Conservation (phyloP, 2,797 vertebrate genomes). For the Manis pentadactyla region DNA sequence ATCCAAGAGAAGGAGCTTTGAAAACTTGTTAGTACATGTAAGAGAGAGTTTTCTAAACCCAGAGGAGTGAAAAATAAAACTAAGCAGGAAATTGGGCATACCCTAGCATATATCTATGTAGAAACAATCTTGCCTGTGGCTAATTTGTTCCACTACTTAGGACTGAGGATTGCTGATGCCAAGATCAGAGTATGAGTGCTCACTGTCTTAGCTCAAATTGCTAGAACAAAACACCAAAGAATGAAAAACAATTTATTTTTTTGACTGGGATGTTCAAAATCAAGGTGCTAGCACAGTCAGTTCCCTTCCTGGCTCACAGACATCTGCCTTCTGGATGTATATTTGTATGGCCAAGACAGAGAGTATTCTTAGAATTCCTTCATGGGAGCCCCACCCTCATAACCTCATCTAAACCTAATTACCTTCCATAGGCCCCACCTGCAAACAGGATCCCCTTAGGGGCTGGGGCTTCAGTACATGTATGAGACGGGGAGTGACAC, state of each 20-base stretch:
- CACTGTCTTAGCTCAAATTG: not conserved
- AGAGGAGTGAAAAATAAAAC: not conserved
- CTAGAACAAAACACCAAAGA: not conserved
- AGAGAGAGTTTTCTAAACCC: not conserved
- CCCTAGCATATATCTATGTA: not conserved
- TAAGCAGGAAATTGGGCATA: not conserved
- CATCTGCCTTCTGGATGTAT: not conserved
- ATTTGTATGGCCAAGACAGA: too few relatives aligned
- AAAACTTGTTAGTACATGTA: not conserved
- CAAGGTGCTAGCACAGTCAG: not conserved
- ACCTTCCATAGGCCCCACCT: not conserved
- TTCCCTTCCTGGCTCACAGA: not conserved
- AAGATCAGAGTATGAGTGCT: not conserved
- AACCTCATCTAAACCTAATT: not conserved
- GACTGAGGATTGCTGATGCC: not conserved
- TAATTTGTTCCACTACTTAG: conserved; percentile 10
- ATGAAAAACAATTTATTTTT: not conserved
- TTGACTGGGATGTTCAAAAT: not conserved
- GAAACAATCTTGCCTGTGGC: not conserved
- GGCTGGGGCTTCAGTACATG: not conserved
- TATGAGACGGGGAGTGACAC: not conserved
- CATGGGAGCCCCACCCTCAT: not conserved
- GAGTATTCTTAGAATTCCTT: not conserved
- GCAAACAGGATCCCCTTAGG: not conserved
- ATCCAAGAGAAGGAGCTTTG: not conserved